Conservation (phyloP, 2,797 vertebrate species). For the Macrochelys suwanniensis region DNA sequence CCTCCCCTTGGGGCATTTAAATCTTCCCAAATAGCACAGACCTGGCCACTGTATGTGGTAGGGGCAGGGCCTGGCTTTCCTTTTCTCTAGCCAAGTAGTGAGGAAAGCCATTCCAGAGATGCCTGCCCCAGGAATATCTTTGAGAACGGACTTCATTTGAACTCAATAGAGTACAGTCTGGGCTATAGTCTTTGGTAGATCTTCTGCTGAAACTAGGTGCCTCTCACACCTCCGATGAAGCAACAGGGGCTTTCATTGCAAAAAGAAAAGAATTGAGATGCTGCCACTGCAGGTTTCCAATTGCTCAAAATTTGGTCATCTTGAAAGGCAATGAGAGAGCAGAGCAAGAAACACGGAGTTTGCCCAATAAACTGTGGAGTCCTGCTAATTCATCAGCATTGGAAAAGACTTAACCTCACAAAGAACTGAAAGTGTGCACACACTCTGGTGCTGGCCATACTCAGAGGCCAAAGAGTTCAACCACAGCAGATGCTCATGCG, state of each 20-base stretch:
- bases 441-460: too few species aligned
- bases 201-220: fast-evolving
- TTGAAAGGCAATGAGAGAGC: constrained; percentile 7
- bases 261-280: background rate
- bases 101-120: background rate
- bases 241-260: background rate
- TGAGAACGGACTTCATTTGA: background rate
- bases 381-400: background rate
- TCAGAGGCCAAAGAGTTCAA: too few species aligned
- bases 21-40: too few species aligned
- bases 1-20: background rate
- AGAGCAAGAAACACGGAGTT: background rate
- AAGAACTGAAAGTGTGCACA: background rate
- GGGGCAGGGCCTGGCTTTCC: too few species aligned
- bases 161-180: background rate
- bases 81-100: background rate
- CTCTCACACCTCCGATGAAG: background rate
- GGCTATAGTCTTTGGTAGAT: fast-evolving
- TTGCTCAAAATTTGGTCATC: constrained; percentile 1
- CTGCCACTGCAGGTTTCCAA: background rate
- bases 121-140: background rate
- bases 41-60: too few species aligned
- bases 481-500: too few species aligned
- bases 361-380: constrained; percentile 33
- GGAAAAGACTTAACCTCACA: background rate